A percentile compares a stretch with the other conserved stretches of the same genome.
Evolutionary conservation across 2,888 invertebrate genomes (phyloP).

Genomic region (Orchesellides sinensis): DNA sequence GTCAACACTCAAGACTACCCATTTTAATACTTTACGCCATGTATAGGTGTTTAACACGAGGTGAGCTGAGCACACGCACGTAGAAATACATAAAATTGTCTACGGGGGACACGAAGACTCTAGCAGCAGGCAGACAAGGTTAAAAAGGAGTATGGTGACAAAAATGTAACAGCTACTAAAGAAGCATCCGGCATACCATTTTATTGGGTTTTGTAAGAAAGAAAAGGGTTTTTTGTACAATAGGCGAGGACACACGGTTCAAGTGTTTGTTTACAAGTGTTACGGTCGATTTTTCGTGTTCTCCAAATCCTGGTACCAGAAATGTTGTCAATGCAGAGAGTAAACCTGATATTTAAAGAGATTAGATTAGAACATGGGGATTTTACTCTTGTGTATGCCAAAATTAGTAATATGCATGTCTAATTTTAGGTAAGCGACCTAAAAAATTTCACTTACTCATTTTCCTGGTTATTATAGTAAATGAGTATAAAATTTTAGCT

Average conservation of each 20-base stretch:
- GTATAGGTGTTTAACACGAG: neutral
- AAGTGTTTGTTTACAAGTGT: conserved; percentile 73
- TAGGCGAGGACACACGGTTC: conserved; percentile 37
- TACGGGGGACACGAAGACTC: conserved; percentile 40
- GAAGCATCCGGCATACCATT: neutral
- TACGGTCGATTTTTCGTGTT: conserved; percentile 74
- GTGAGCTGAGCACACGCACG: conserved; percentile 5
- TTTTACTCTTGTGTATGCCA: too few relatives aligned
- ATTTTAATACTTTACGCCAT: neutral
- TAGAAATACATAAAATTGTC: conserved; percentile 51
- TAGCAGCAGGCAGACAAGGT: neutral
- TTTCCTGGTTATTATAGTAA: too few relatives aligned
- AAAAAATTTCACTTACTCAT: too few relatives aligned
- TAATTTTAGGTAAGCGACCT: too few relatives aligned
- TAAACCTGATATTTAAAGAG: too few relatives aligned
- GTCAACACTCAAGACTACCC: neutral
- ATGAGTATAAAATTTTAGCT: too few relatives aligned
- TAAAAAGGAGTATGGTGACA: neutral
- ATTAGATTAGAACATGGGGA: too few relatives aligned
- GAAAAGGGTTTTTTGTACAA: too few relatives aligned
- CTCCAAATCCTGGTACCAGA: conserved; percentile 70
- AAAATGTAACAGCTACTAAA: neutral
- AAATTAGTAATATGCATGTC: too few relatives aligned
- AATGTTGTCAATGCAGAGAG: neutral
- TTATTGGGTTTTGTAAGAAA: conserved; percentile 39